phyloP scores from a whole-genome alignment of 2,888 invertebrate species.

The Caenorhabditis japonica region DNA sequence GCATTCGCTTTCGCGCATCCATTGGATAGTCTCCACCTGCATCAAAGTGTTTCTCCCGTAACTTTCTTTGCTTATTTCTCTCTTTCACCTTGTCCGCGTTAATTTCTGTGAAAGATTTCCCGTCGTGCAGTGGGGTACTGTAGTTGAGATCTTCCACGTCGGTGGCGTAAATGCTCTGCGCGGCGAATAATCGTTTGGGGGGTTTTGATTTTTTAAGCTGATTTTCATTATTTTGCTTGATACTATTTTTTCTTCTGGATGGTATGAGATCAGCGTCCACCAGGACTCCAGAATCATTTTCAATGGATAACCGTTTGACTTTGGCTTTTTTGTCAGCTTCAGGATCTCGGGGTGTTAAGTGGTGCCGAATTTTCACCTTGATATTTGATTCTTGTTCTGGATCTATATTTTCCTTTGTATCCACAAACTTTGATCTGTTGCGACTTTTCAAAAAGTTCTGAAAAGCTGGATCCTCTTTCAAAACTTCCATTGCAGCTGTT shows the following conservation, averaged over 20 bases:
- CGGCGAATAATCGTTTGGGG: not conserved
- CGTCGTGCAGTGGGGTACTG: slow-evolving; percentile 1
- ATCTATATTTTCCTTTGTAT: not conserved
- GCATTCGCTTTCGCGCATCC: slow-evolving; percentile 14
- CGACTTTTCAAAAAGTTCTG: not conserved
- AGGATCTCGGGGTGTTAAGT: slow-evolving; percentile 7
- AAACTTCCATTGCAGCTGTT: slow-evolving; percentile 10
- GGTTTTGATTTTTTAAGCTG: not conserved
- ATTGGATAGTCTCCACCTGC: slow-evolving; percentile 1
- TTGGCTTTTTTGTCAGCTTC: slow-evolving; percentile 5
- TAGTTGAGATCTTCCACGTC: slow-evolving; percentile 21
- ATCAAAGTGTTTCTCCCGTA: not conserved
- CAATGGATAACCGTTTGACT: slow-evolving; percentile 3
- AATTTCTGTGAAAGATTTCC: slow-evolving; percentile 6
- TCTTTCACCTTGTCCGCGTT: slow-evolving; percentile 12
- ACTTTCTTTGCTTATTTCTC: not conserved
- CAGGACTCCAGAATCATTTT: slow-evolving; percentile 15
- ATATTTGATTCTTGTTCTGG: not conserved
- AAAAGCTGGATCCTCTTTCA: slow-evolving; percentile 11
- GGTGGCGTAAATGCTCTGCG: not conserved
- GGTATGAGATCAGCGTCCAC: slow-evolving; percentile 8
- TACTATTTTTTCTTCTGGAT: no score
- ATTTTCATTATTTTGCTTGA: not conserved
- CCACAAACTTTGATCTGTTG: not conserved
- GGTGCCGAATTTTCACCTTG: not conserved